Base-by-base conservation (phyloP, 1,140 invertebrate species). In the Pseudomyrmex gracilis region DNA sequence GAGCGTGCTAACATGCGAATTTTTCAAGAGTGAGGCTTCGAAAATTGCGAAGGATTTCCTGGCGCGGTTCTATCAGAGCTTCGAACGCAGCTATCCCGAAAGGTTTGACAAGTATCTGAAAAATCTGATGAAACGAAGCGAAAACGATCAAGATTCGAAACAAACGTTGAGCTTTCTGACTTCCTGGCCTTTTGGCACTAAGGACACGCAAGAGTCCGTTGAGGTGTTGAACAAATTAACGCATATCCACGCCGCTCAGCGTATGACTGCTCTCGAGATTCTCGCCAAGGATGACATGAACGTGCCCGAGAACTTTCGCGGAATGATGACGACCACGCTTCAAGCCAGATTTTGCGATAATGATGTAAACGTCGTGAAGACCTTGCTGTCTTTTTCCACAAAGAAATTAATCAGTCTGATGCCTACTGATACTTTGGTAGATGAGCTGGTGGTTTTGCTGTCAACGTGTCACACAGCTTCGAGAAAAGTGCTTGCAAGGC, bases 191-290 rank as follows among this genome's bases (percentile, higher is more conserved):
- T 85, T 78, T 0, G 89, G 89, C 9, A 89, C 89, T 0, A 80
- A 73, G 7, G 86, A 87, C 1, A 88, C 91, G 0, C 88, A 96
- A 94, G 90, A 90, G 92, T 90, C 93, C 93, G 88, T 95, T 12
- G 95, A 95, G 17, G 93, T 97, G 0, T 96, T 97, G 80, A 95
- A 96, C 89, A 96, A 96, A 66, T 91, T 97, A 1, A 96, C 96
- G 87, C 96, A 97, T 90, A 92, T 95, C 7, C 96, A 95, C 90
- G 86, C 96, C 0, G 92, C 95, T 70, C 94, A 96, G 63, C 93
- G 97, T 84, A 92, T 95, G 1, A 91, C 95, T 83, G 97, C 96
- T 0, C 93, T 97, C 4, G 45, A 91, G 24, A 83, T 85, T 10
- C 71, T 94, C 0, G 90, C 90, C 0, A 77, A 89, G 17, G 63